Evolutionary conservation across 2,888 invertebrate species (phyloP), one percentile per base, ranked within the genome.

Genomic region (Tachina fera): DNA sequence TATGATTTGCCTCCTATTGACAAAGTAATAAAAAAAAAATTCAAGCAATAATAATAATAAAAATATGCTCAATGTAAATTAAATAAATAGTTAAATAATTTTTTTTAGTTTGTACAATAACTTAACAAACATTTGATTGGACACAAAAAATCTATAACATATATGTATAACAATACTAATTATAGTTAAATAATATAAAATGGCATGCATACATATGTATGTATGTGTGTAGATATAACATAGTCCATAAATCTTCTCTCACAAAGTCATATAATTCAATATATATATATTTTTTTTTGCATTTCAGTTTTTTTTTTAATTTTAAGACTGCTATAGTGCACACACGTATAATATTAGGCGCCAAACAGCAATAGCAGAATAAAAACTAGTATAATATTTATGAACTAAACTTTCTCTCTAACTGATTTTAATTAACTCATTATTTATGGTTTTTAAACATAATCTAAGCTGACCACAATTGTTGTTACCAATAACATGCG

Each of bases 371-470:
- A 68, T 53, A 70, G 70, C 39, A 83, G 60, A 67, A 72, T 16
- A 31, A 76, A 71, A 39, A 61, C 22, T 58, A 31, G 31, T 31
- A 41, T 8, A 53, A 78, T 67, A 83, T 83, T 83, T 83, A 83
- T 83, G 47, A 74, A 83, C 82, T 71, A 63, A 49, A 45, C 49
- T 49, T 76, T 16, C 47, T 76, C 63, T 76, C 63, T 76, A 82
- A 82, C 72, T 83, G 77, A 83, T 86, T 80, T 86, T 79, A 86
- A 86, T 86, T 86, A 86, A 86, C 86, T 83, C 83, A 76, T 83
- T 86, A 86, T 86, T 86, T 86, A 86, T 86, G 83, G 86, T 79
- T 83, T 83, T 83, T 61, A 76, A 83, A 83, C 79, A 83, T 78
- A 83, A 86, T 86, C 75, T 75, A 75, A 78, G 72, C 56, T 19